Percentiles rank a stretch among this genome's conserved stretches.
These are phyloP conservation scores for Corydoras sp. DNA, from an alignment of 2,113 vertebrate genomes.

Conservation along the genomic window DNA sequence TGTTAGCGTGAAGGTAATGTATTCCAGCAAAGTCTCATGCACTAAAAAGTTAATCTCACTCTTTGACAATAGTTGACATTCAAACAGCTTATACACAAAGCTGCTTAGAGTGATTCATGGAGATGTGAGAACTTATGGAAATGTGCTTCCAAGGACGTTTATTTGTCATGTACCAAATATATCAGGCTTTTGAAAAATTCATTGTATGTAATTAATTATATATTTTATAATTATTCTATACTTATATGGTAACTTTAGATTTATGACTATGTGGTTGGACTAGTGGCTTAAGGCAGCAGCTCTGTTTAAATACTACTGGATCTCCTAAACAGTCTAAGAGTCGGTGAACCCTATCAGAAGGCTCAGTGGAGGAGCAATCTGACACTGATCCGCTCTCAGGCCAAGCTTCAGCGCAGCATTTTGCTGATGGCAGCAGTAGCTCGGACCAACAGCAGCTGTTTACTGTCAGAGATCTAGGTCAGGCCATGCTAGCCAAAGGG, in stretches of 20 bases:
- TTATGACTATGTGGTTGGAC: conserved; percentile 34
- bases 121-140: conserved; percentile 44
- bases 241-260: not conserved
- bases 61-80: conserved; percentile 59
- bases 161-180: not conserved
- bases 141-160: conserved; percentile 47
- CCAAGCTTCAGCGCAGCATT: conserved; percentile 58
- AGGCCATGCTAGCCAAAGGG: conserved; percentile 34
- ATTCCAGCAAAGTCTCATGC: conserved; percentile 9
- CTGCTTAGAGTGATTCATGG: conserved; percentile 53
- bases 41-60: conserved; percentile 57
- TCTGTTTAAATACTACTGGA: conserved; percentile 51
- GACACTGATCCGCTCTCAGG: conserved; percentile 68
- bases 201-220: too few species aligned
- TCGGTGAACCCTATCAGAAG: conserved; percentile 47
- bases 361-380: conserved; percentile 56
- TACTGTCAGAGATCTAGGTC: conserved; percentile 64
- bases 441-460: conserved; percentile 51
- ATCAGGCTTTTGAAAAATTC: too few species aligned
- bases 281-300: conserved; percentile 29
- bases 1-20: not conserved
- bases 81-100: conserved; percentile 58
- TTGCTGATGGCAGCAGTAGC: conserved; percentile 61
- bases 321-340: conserved; percentile 53
- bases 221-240: too few species aligned